phyloP scores from a whole-genome alignment of 2,888 invertebrate genomes.

The Hymenopus coronatus region DNA sequence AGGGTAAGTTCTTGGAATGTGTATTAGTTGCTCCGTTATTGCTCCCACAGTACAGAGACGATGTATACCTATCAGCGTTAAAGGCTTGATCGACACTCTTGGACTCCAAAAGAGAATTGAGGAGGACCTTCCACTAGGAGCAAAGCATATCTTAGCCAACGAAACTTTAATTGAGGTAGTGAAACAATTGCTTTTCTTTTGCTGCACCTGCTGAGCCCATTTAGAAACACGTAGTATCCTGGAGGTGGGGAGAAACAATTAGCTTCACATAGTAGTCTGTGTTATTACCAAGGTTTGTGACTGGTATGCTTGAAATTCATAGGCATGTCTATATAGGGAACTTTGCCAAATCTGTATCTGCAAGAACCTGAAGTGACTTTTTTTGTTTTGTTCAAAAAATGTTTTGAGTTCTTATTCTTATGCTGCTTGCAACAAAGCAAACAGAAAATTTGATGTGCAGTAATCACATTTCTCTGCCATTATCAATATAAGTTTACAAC shows the following conservation, averaged over 20 bases:
- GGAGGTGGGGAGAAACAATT: neutral
- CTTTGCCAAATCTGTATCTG: too few species aligned
- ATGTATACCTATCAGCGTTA: conserved; percentile 18
- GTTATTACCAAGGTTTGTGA: neutral
- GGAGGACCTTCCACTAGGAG: neutral
- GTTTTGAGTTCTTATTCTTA: too few species aligned
- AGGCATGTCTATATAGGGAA: neutral
- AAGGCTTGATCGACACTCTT: conserved; percentile 4
- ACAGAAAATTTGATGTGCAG: too few species aligned
- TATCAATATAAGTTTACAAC: too few species aligned
- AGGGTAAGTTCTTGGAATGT: neutral
- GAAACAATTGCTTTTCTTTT: neutral
- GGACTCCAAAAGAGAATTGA: neutral
- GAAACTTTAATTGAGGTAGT: neutral
- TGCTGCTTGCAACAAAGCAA: too few species aligned
- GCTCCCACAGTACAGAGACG: conserved; percentile 11
- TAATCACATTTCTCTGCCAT: too few species aligned
- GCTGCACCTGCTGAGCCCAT: neutral
- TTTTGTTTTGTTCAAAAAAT: too few species aligned
- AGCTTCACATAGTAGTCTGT: neutral
- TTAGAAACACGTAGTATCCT: neutral
- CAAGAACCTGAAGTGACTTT: too few species aligned
- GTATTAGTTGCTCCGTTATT: neutral
- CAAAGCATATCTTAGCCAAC: neutral
- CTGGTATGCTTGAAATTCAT: neutral